phyloP scores from a whole-genome alignment of 2,113 vertebrate species.

The Falcunculus frontatus region DNA sequence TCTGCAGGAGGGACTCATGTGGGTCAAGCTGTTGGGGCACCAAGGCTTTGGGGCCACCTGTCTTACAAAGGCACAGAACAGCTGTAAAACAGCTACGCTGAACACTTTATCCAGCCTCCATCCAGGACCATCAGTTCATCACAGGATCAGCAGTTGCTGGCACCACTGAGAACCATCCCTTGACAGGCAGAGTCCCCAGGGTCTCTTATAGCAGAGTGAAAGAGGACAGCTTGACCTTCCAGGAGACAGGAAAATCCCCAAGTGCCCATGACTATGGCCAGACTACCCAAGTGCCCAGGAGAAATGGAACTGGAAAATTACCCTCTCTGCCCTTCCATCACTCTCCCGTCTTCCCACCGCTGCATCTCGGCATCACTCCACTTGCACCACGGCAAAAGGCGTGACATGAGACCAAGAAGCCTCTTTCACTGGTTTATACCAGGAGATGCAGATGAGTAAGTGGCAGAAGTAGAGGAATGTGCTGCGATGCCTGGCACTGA shows the following conservation, averaged over 20 bases:
- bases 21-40: not conserved
- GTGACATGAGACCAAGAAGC: conserved; percentile 1
- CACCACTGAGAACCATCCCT: not conserved
- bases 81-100: not conserved
- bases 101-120: not conserved
- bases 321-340: not conserved
- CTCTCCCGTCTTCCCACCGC: not conserved
- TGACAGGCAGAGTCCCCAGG: not conserved
- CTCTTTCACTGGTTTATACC: not conserved
- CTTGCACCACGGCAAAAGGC: not conserved
- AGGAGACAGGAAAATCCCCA: not conserved
- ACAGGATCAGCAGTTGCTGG: not conserved
- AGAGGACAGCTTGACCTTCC: rapidly evolving
- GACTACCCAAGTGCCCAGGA: not conserved
- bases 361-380: not conserved
- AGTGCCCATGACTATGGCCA: not conserved
- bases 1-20: not conserved
- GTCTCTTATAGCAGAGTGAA: not conserved
- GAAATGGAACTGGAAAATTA: not conserved
- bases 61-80: not conserved
- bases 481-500: not conserved
- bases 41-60: not conserved
- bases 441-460: conserved; percentile 5
- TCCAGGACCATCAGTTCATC: not conserved
- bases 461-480: not conserved